Evolutionary conservation across 64 coral and sea anemone genomes (phyloP).

Genomic region (Actinia tenebrosa): DNA sequence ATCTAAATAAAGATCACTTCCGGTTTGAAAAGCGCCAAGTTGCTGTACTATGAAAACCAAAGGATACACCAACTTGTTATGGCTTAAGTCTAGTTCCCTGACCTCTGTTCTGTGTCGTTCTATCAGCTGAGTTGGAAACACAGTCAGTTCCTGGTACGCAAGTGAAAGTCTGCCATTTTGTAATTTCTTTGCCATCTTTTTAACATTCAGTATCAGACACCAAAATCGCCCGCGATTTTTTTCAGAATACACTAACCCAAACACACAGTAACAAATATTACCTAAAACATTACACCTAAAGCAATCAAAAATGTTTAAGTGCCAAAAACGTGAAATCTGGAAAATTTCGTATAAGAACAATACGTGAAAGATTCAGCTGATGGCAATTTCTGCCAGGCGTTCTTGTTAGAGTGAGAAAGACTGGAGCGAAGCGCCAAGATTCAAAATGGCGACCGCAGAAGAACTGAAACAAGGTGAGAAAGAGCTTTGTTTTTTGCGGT

Average conservation of each 20-base stretch:
- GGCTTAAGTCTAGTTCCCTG: constrained; percentile 82
- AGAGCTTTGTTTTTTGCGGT: not conserved
- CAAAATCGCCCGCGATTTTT: not conserved
- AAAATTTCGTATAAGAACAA: not conserved
- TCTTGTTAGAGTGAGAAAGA: not conserved
- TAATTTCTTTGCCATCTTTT: not conserved
- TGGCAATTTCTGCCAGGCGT: not conserved
- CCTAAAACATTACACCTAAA: not conserved
- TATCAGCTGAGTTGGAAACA: constrained; percentile 38
- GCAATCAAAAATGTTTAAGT: not conserved
- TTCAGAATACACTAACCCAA: not conserved
- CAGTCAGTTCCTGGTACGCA: constrained; percentile 66
- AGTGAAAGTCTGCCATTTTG: constrained; percentile 56
- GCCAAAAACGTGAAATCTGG: not conserved
- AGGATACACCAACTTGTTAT: constrained; percentile 93
- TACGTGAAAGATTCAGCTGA: not conserved
- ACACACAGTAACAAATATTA: not conserved
- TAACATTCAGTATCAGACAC: too few species aligned
- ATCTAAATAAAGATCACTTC: too few species aligned
- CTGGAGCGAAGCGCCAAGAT: constrained; percentile 55
- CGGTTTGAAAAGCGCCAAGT: too few species aligned
- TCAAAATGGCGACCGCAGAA: constrained; percentile 93
- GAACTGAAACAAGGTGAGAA: constrained; percentile 73
- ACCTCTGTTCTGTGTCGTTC: constrained; percentile 29
- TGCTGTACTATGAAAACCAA: not conserved